Percentiles rank a stretch among this genome's conserved stretches.
Conservation (phyloP, 35 echinoderm and acorn worm genomes). For the Eucidaris tribuloides region DNA sequence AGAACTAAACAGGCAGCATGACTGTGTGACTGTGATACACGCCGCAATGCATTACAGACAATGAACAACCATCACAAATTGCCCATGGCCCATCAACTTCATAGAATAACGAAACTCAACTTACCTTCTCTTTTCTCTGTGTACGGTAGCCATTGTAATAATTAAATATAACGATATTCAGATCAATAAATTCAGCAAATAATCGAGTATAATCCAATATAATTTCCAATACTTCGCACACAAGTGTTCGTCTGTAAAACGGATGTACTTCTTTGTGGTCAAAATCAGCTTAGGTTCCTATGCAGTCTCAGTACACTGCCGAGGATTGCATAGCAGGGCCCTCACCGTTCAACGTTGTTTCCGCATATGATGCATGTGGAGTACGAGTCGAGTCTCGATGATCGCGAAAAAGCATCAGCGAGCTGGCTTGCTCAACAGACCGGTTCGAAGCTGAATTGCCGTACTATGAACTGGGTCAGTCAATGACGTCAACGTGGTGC, state of each 20-base stretch:
- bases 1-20: neutral
- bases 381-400: too few relatives aligned
- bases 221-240: neutral
- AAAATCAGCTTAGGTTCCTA: neutral
- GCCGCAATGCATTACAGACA: neutral
- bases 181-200: neutral
- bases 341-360: too few relatives aligned
- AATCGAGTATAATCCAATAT: neutral
- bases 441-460: too few relatives aligned
- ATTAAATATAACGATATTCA: neutral
- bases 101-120: neutral
- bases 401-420: too few relatives aligned
- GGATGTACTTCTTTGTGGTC: neutral
- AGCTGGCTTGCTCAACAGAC: too few relatives aligned
- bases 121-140: conserved; percentile 67
- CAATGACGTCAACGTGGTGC: too few relatives aligned
- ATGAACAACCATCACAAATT: neutral
- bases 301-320: conserved; percentile 93
- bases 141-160: conserved; percentile 34
- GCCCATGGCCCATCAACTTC: neutral
- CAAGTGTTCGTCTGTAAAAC: neutral
- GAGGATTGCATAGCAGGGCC: conserved; percentile 56
- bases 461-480: too few relatives aligned
- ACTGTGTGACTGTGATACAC: neutral
- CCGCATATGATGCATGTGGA: too few relatives aligned